Percentiles rank a stretch among this genome's conserved stretches.
phyloP scores from a whole-genome alignment of 2,888 invertebrate species.

The Pachymerium ferrugineum region DNA sequence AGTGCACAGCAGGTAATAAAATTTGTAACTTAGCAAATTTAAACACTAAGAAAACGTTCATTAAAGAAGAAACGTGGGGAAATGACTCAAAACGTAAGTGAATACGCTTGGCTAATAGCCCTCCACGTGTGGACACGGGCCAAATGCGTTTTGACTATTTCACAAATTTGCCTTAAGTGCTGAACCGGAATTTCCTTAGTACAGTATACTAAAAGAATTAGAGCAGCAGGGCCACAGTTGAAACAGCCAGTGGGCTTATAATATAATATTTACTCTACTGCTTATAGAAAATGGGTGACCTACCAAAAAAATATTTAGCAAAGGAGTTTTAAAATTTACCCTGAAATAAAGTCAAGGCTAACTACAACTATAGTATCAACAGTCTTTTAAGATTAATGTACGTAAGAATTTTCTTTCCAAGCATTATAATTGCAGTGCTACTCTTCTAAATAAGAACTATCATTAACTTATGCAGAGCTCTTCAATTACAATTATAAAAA shows the following conservation, averaged over 20 bases:
- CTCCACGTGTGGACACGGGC: neutral
- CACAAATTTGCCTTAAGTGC: neutral
- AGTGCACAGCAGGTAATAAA: no score
- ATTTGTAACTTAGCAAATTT: no score
- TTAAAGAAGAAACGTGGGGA: neutral
- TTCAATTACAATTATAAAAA: no score
- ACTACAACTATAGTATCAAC: no score
- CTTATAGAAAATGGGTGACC: neutral
- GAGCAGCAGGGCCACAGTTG: slow-evolving; percentile 17
- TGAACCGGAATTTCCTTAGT: slow-evolving; percentile 22
- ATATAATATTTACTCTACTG: neutral
- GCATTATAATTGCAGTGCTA: no score
- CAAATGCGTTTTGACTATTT: neutral
- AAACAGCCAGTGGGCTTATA: neutral
- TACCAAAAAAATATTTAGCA: neutral
- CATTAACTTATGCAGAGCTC: no score
- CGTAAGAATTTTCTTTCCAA: no score
- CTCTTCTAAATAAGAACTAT: no score
- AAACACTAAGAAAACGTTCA: neutral
- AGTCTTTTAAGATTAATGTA: no score
- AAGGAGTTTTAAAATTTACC: neutral
- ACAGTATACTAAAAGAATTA: neutral
- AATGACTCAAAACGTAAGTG: no score
- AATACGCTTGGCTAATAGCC: neutral
- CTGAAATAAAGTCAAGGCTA: neutral